Conservation (phyloP, 2,113 vertebrate species). For the Hemibagrus wyckioides region DNA sequence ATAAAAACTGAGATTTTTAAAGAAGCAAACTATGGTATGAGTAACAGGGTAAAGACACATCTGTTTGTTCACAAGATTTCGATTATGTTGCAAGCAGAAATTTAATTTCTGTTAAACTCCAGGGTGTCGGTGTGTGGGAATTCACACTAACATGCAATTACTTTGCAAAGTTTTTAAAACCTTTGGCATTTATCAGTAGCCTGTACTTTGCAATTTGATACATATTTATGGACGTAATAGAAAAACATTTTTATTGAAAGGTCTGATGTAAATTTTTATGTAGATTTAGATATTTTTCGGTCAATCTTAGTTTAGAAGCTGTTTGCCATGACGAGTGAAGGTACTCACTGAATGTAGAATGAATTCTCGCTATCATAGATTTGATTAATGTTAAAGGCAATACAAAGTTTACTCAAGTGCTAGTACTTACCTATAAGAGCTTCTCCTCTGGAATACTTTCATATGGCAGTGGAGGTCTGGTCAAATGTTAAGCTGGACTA, state of each 20-base stretch:
- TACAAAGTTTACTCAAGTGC: slow-evolving; percentile 16
- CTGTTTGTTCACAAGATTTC: not conserved
- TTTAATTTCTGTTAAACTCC: not conserved
- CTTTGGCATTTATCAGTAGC: not conserved
- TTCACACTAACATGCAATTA: not conserved
- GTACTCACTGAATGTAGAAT: no score
- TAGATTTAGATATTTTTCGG: slow-evolving; percentile 24
- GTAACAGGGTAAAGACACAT: not conserved
- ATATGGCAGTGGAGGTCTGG: slow-evolving; percentile 1
- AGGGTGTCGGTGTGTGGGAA: not conserved
- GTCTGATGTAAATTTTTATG: not conserved
- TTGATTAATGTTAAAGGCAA: not conserved
- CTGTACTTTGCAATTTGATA: not conserved
- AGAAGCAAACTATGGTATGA: not conserved
- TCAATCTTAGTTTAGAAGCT: slow-evolving; percentile 4
- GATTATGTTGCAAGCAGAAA: not conserved
- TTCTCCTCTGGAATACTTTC: not conserved
- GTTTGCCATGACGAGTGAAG: not conserved
- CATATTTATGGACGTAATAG: not conserved
- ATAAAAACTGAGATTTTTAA: not conserved
- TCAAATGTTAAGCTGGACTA: slow-evolving; percentile 31
- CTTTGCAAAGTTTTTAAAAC: not conserved
- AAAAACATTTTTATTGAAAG: not conserved
- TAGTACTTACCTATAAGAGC: not conserved
- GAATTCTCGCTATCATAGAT: not conserved